These are phyloP conservation scores for Pheosia gnoma DNA, from an alignment of 2,888 invertebrate species.

Conservation along the genomic window DNA sequence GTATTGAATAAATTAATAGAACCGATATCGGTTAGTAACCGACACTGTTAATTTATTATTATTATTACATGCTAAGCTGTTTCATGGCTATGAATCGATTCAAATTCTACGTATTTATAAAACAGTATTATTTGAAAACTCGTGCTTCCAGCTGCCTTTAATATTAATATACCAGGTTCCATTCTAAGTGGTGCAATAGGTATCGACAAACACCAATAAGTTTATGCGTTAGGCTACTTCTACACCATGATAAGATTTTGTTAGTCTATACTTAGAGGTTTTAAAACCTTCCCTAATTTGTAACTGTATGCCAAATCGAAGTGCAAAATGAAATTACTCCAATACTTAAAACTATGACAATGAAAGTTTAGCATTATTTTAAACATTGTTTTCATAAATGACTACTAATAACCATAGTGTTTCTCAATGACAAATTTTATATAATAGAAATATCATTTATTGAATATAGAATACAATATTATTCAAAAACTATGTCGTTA, in stretches of 20 bases:
- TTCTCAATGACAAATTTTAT: constrained; percentile 80
- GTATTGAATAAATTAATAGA: constrained; percentile 14
- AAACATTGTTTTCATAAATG: constrained; percentile 76
- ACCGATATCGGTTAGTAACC: constrained; percentile 23
- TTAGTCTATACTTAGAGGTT: constrained; percentile 72
- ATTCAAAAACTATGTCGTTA: constrained; percentile 81
- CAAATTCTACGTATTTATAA: constrained; percentile 20
- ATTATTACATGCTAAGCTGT: constrained; percentile 34
- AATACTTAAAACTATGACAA: constrained; percentile 83
- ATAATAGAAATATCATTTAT: constrained; percentile 82
- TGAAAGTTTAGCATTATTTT: constrained; percentile 77
- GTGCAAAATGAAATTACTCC: constrained; percentile 81
- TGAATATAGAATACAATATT: constrained; percentile 83
- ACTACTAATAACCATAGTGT: constrained; percentile 79
- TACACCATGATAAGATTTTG: constrained; percentile 75
- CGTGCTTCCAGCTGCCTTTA: constrained; percentile 49
- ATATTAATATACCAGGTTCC: constrained; percentile 39
- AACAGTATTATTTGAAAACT: constrained; percentile 26
- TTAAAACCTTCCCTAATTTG: constrained; percentile 71
- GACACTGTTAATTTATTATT: constrained; percentile 17
- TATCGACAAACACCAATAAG: constrained; percentile 59
- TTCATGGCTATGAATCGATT: constrained; percentile 33
- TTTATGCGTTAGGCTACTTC: constrained; percentile 71
- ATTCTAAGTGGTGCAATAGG: constrained; percentile 57
- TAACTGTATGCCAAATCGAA: constrained; percentile 76